Percentiles rank a stretch among this genome's conserved stretches.
These are phyloP conservation scores for Gastracanthus pulcherrimus DNA, from an alignment of 2,888 invertebrate species.

Conservation along the genomic window DNA sequence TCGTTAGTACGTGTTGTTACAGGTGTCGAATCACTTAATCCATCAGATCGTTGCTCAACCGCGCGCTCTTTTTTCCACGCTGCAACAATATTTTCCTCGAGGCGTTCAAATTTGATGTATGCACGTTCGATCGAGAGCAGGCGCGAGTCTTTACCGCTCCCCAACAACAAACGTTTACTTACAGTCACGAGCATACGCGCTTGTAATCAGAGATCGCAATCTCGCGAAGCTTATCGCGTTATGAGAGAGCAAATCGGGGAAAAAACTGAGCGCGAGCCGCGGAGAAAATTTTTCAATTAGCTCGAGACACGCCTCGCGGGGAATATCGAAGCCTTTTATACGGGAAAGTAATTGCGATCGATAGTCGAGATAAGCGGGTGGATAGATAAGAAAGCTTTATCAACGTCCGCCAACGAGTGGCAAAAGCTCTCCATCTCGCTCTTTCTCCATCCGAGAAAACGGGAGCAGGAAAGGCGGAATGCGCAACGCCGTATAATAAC, in stretches of 20 bases:
- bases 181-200: neutral
- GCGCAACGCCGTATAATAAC: neutral
- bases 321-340: conserved; percentile 11
- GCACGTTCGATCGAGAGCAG: too few species aligned
- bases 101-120: neutral
- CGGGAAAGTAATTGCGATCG: conserved; percentile 13
- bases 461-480: neutral
- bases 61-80: neutral
- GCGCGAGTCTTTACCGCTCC: neutral
- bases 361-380: neutral
- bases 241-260: neutral
- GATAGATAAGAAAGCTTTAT: conserved; percentile 23
- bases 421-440: neutral
- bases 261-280: neutral
- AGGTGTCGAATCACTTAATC: conserved; percentile 24
- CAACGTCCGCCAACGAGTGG: neutral
- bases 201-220: conserved; percentile 1
- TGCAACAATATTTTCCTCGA: neutral
- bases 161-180: neutral
- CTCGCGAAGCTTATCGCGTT: neutral
- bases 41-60: conserved; percentile 7
- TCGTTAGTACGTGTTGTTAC: conserved; percentile 31
- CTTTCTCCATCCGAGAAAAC: conserved; percentile 1
- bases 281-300: conserved; percentile 22
- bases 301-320: neutral